Base-by-base conservation (phyloP, 2,888 invertebrate species). In the Keiferia lycopersicella region DNA sequence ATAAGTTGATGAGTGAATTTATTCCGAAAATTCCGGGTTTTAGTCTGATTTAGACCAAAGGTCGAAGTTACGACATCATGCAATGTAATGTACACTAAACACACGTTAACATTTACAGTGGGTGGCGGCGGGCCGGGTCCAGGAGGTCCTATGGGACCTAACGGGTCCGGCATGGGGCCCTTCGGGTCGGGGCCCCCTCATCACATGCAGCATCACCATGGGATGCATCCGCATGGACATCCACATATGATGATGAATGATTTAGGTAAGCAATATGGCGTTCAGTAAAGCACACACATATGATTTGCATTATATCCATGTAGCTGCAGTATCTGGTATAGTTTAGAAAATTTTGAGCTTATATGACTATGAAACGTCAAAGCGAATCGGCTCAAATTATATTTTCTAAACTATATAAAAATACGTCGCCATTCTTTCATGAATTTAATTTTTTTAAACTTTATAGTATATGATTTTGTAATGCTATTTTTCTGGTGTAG, bases 161-260 rank as follows among this genome's bases (percentile, higher is more conserved):
- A 78, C 61, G 80, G 80, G 4, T 75, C 83, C 62, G 81, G 80
- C 12, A 86, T 87, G 87, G 86, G 87, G 3, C 90, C 89, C 4
- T 90, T 89, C 72, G 84, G 85, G 0, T 82, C 86, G 2, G 84
- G 76, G 34, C 88, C 51, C 20, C 51, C 88, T 1, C 91, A 90
- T 68, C 91, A 91, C 71, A 87, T 90, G 89, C 91, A 87, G 69
- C 91, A 91, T 64, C 91, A 91, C 64, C 91, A 91, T 70, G 78
- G 81, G 3, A 87, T 88, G 91, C 91, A 91, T 66, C 91, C 91
- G 65, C 89, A 92, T 68, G 78, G 79, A 59, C 92, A 91, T 78
- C 87, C 90, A 45, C 92, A 92, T 74, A 90, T 92, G 88, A 88
- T 92, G 89, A 92, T 92, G 87, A 91, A 88, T 67, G 92, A 92